phyloP scores from a whole-genome alignment of 2,797 vertebrate species.

The Fringilla coelebs region DNA sequence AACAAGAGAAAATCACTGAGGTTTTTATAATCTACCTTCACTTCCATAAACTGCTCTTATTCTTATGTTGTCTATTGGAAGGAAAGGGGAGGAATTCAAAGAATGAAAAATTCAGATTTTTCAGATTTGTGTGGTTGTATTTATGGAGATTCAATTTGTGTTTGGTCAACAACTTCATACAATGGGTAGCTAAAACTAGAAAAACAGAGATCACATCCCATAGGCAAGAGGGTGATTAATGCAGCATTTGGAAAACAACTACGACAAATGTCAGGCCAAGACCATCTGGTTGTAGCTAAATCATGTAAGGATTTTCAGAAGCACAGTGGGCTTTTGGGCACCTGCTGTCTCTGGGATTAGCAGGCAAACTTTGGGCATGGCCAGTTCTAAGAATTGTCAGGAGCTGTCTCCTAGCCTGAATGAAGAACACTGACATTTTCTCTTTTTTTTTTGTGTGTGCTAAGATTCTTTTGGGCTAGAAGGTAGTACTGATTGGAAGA shows the following conservation, averaged over 20 bases:
- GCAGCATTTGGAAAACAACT: constrained; percentile 7
- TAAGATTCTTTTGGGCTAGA: not conserved
- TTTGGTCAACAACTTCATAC: constrained; percentile 2
- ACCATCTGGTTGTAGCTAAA: constrained; percentile 12
- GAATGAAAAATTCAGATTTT: not conserved
- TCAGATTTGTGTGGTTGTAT: not conserved
- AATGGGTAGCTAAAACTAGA: not conserved
- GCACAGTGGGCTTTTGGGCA: not conserved
- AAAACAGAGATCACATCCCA: not conserved
- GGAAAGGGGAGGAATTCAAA: not conserved
- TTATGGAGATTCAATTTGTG: not conserved
- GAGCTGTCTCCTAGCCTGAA: not conserved
- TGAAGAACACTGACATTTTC: not conserved
- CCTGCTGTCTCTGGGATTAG: not conserved
- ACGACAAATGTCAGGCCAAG: not conserved
- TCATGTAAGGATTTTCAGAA: not conserved
- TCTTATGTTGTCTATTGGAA: not conserved
- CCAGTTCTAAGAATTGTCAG: not conserved
- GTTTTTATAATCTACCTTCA: not conserved
- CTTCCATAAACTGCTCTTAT: not conserved
- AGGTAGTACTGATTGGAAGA: not conserved
- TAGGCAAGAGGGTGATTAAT: not conserved
- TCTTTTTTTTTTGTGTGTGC: not conserved
- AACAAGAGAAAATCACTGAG: not conserved
- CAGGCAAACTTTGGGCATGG: not conserved